Conservation (phyloP, 2,113 vertebrate species). For the Oncorhynchus kisutch region DNA sequence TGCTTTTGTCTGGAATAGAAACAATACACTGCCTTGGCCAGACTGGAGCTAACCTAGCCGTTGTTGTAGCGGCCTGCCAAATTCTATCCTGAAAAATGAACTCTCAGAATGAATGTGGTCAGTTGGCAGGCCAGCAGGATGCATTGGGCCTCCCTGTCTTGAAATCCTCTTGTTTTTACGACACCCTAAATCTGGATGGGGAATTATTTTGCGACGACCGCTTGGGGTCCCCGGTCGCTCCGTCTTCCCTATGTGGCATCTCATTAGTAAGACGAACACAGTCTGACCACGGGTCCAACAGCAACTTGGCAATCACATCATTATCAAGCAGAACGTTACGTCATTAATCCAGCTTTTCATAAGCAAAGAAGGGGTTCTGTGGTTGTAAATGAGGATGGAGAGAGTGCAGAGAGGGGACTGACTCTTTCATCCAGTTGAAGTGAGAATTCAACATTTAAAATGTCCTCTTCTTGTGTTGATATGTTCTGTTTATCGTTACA, state of each 20-base stretch:
- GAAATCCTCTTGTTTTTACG: conserved; percentile 60
- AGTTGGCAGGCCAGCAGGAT: conserved; percentile 56
- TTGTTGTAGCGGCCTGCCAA: conserved; percentile 42
- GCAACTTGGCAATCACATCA: conserved; percentile 73
- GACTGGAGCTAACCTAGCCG: conserved; percentile 36
- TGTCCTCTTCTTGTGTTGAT: background rate
- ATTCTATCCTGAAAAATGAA: conserved; percentile 65
- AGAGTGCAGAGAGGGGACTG: background rate
- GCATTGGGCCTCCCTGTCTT: conserved; percentile 36
- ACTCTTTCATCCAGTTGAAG: background rate
- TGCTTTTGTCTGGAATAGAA: conserved; percentile 30
- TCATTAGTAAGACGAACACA: conserved; percentile 75
- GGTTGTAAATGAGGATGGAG: background rate
- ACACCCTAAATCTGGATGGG: conserved; percentile 49
- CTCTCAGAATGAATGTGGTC: conserved; percentile 60
- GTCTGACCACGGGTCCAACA: conserved; percentile 68
- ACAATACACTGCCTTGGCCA: conserved; percentile 33
- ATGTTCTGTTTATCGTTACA: background rate
- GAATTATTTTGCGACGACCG: conserved; percentile 65
- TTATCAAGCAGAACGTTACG: conserved; percentile 67
- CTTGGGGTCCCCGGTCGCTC: conserved; percentile 59
- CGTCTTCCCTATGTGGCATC: conserved; percentile 70
- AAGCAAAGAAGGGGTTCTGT: conserved; percentile 35
- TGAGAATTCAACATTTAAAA: conserved; percentile 5
- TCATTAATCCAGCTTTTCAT: conserved; percentile 69